phyloP scores from a whole-genome alignment of 2,113 vertebrate genomes.

The Orycteropus afer region DNA sequence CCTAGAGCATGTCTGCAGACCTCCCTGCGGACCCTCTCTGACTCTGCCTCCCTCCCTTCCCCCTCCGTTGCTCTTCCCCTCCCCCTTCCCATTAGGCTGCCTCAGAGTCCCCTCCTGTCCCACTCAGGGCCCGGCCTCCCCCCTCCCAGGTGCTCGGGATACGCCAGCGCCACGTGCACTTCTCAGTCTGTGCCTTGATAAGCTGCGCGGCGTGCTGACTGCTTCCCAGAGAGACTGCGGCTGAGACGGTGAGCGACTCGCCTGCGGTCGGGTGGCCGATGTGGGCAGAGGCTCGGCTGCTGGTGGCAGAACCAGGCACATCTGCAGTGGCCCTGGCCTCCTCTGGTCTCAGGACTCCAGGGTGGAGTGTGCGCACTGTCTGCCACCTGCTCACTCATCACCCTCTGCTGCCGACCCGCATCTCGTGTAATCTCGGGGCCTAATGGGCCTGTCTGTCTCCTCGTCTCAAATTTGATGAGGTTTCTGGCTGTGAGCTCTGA shows the following conservation, averaged over 20 bases:
- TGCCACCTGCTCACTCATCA: background rate
- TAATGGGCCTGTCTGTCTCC: background rate
- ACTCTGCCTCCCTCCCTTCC: background rate
- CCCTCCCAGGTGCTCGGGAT: too few species aligned
- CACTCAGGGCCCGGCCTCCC: too few species aligned
- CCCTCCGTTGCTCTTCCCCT: too few species aligned
- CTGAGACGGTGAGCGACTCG: too few species aligned
- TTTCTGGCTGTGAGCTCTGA: background rate
- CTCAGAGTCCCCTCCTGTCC: background rate
- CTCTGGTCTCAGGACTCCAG: background rate
- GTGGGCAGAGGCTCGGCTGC: background rate
- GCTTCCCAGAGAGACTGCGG: too few species aligned
- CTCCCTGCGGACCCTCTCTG: background rate
- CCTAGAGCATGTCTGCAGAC: too few species aligned
- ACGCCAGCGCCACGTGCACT: background rate
- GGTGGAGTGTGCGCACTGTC: background rate
- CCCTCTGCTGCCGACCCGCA: background rate
- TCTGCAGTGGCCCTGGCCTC: background rate
- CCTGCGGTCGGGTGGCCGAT: background rate
- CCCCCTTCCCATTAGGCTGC: background rate
- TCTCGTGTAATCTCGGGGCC: background rate
- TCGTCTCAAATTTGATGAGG: background rate
- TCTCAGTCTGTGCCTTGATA: too few species aligned
- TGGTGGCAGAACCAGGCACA: background rate
- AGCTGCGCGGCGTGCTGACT: too few species aligned